Base-by-base conservation (phyloP, 2,888 invertebrate genomes). In the Agrilus biguttatus region DNA sequence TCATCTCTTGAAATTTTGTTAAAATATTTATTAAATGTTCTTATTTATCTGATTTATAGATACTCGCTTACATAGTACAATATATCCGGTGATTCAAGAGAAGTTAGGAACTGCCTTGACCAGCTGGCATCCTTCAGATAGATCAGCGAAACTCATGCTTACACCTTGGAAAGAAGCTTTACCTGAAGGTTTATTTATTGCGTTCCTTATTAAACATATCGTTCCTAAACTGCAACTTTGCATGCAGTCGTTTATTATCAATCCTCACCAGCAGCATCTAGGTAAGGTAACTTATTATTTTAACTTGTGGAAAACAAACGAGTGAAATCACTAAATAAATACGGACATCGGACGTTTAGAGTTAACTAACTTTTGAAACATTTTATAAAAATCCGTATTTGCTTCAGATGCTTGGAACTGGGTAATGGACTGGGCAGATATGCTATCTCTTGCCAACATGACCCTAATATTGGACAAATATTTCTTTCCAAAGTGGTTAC, bases 71-170 rank as follows among this genome's bases (percentile, higher is more conserved):
- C 61, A 65, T 48, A 44, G 53, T 1, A 67, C 70, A 1, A 79
- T 93, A 33, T 95, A 91, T 70, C 89, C 91, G 1, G 79, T 86
- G 36, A 91, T 99, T 53, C 77, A 96, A 37, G 83, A 92, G 41
- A 96, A 96, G 60, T 71, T 98, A 40, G 85, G 88, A 28, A 75
- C 76, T 33, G 96, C 96, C 10, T 71, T 98, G 48, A 74, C 77
- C n/a, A 83, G 83, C 42, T 98, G 97, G 97, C 87, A 92, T 68
- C 95, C 96, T 0, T 87, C 87, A 0, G 97, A 97, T 70, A 74
- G 79, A 34, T 96, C 96, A 0, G 97, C 96, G 0, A 78, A 88
- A 51, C 75, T 87, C 19, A 89, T 97, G 72, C 72, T 98, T 21
- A 77, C 81, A 42, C 96, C 97, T 0, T 98, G 98, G 98, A 72